Conservation (phyloP, 2,797 vertebrate genomes). For the Champsocephalus gunnari region DNA sequence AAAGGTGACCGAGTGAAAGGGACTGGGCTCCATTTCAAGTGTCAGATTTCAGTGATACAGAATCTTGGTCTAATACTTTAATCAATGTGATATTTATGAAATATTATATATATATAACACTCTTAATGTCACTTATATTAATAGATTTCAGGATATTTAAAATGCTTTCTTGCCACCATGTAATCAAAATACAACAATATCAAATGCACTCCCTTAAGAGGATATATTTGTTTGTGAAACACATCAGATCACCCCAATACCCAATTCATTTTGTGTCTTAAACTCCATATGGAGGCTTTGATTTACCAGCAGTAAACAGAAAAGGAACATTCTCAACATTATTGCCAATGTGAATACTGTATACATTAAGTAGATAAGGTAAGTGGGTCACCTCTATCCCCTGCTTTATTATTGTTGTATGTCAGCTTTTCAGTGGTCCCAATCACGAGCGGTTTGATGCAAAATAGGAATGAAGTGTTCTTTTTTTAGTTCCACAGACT, state of each 20-base stretch:
- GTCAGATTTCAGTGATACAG: no score
- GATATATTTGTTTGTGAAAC: neutral
- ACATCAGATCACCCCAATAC: neutral
- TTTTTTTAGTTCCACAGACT: neutral
- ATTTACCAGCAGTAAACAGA: conserved; percentile 1
- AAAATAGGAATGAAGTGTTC: neutral
- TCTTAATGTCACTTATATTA: neutral
- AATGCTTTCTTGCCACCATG: neutral
- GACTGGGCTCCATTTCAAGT: no score
- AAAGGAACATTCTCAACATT: neutral
- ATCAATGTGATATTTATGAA: no score
- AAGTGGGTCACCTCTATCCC: neutral
- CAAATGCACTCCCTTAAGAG: conserved; percentile 18
- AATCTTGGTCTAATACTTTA: no score
- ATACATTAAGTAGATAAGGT: neutral
- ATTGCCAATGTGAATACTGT: neutral
- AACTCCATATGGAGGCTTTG: neutral
- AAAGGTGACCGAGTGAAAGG: no score
- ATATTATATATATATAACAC: no score
- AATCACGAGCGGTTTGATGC: neutral
- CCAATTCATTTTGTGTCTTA: neutral
- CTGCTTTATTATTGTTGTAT: neutral
- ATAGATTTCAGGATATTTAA: neutral
- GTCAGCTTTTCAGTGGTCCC: neutral
- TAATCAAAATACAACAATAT: conserved; percentile 1